Base-by-base conservation (phyloP, 2,888 invertebrate species). In the Cerastoderma edule region DNA sequence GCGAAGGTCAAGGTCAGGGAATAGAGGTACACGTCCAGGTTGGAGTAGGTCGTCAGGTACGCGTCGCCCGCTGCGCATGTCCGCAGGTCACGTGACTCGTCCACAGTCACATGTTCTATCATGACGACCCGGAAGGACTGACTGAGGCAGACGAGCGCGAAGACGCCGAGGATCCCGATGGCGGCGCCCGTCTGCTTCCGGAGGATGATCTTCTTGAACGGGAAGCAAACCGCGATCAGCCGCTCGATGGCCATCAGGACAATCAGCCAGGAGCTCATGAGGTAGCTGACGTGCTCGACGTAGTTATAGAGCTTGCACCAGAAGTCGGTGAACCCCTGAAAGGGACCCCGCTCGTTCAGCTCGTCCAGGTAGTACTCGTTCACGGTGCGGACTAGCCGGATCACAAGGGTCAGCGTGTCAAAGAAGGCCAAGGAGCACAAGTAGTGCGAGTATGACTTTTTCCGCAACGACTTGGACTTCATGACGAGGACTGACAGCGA, bases 191-290 rank as follows among this genome's bases (percentile, higher is more conserved):
- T 83, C 65, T 88, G 89, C n/a, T 81, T 84, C 60, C 89, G 87
- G 57, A 90, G 78, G 22, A 85, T 63, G 53, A 86, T 77, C 57
- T 87, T 89, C 67, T 85, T 87, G 79, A 91, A 90, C 1, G 92
- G 92, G 65, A 87, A 87, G 73, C 88, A 89, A 13, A 91, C 89
- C 13, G 90, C 91, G 30, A 90, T 78, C 28, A 90, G 80, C 8
- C 92, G 75, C 67, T 92, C 92, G 22, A 88, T 39, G 0, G 91
- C 89, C 89, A 92, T 89, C 35, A 89, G 87, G 22, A 91, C 90
- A n/a, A 91, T 87, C n/a, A 91, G 78, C 91, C 91, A 91, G 1
- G 89, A 87, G 5, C 90, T 89, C 88, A 91, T 90, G 10, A 91
- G 76, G 68, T 89, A 89, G 67, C 88, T 87, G 24, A 90, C 85